Base-by-base conservation (phyloP, 2,888 invertebrate genomes). In the Anarsia innoxiella region DNA sequence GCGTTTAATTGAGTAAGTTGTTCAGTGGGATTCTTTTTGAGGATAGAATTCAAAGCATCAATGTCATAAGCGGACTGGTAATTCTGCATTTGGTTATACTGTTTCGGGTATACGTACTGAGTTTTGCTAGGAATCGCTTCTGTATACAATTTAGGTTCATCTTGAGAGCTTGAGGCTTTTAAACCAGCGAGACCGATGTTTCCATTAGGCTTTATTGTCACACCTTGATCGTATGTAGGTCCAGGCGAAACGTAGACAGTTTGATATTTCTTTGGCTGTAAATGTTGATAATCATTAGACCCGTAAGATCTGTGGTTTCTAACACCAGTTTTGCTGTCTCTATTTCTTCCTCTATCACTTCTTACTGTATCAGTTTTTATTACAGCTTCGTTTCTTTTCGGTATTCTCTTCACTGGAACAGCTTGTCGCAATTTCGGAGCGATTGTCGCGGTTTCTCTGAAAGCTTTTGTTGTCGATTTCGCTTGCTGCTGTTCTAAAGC, bases 1-100 rank as follows among this genome's bases (percentile, higher is more conserved):
- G 79, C 74, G 39, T 86, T 82, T 9, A 88, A 60, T 37, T 85
- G 82, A 35, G 79, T 61, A 6, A 88, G 51, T 46, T 88, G 88
- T 23, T 78, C 73, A 23, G 69, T 70, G 0, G 87, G 85, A 8
- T 68, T 64, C 53, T 86, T 86, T 1, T 77, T 77, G 10, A 88
- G 49, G 28, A 88, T 48, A 8, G 80, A 72, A 46, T 75, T 84
- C 1, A 88, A 53, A 5, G 78, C 66, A 26, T 75, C 63, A 6
- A 87, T 69, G 29, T 83, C 77, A 41, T 76, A 67, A 2, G 66
- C 56, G 1, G 80, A 68, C 40, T 74, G 63, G 25, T 78, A 77
- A 8, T 49, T 49, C 30, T 78, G 63, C 66, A 66, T 66, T 53
- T 73, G 72, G 23, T 47, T 52, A 32, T 69, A 72, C 14, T 73